Conservation (phyloP, 2,797 vertebrate species). For the Onychomys torridus region DNA sequence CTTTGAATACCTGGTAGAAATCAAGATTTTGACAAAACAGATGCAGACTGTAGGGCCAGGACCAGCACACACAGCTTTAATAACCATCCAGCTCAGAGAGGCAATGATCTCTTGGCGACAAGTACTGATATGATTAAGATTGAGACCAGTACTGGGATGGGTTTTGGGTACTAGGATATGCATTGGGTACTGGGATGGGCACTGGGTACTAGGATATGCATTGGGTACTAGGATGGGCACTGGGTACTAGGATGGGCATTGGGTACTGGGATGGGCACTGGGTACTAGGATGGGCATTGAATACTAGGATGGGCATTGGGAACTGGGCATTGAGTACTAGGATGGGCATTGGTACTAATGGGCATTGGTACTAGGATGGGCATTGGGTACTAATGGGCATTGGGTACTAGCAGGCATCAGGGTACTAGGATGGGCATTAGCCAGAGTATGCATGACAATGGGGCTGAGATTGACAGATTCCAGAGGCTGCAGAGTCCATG, state of each 20-base stretch:
- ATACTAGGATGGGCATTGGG: conserved; percentile 70
- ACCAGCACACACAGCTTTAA: neutral
- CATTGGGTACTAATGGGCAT: too few relatives aligned
- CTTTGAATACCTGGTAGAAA: conserved; percentile 93
- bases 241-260: too few relatives aligned
- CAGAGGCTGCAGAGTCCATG: conserved; percentile 91
- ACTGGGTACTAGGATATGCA: too few relatives aligned
- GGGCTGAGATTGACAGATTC: conserved; percentile 93
- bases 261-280: conserved; percentile 23
- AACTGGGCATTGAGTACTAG: too few relatives aligned
- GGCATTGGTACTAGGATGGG: conserved; percentile 55
- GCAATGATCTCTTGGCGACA: conserved; percentile 92
- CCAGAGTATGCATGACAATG: conserved; percentile 88
- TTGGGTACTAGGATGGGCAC: too few relatives aligned
- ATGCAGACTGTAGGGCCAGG: conserved; percentile 93
- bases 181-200: conserved; percentile 47
- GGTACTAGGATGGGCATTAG: neutral
- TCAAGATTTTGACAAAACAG: conserved; percentile 95
- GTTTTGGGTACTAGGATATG: too few relatives aligned
- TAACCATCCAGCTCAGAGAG: conserved; percentile 87
- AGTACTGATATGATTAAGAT: conserved; percentile 91
- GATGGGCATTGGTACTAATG: too few relatives aligned
- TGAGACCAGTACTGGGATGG: conserved; percentile 87
- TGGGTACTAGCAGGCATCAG: conserved; percentile 41
- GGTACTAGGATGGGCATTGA: conserved; percentile 47